Evolutionary conservation across 2,113 vertebrate genomes (phyloP).

Genomic region (Oenanthe melanoleuca): DNA sequence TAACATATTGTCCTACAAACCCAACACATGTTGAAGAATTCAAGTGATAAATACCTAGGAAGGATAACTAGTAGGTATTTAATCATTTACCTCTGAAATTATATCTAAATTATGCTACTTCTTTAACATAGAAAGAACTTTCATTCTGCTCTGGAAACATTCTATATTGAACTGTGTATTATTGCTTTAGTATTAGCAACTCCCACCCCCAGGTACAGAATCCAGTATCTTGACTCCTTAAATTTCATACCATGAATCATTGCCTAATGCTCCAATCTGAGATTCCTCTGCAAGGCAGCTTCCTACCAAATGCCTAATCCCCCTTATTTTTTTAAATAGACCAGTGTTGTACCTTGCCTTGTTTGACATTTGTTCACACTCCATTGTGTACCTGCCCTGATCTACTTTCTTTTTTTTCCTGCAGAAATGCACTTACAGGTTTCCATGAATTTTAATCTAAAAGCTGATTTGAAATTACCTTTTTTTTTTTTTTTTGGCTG

Average conservation of each 20-base stretch:
- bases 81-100: background rate
- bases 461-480: background rate
- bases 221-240: background rate
- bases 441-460: background rate
- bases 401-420: background rate
- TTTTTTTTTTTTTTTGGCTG: background rate
- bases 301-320: background rate
- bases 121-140: background rate
- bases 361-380: background rate
- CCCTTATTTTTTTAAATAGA: background rate
- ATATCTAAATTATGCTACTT: background rate
- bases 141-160: background rate
- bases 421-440: background rate
- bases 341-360: background rate
- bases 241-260: background rate
- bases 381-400: background rate
- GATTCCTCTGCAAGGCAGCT: background rate
- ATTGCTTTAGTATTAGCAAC: background rate
- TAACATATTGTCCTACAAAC: background rate
- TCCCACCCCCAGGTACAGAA: background rate
- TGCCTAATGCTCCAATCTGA: background rate
- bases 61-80: background rate
- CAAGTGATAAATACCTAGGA: background rate
- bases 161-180: background rate
- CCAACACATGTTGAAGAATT: background rate